Percentiles rank a stretch among this genome's conserved stretches.
Conservation (phyloP, 2,888 invertebrate species). For the Adelphocoris suturalis region DNA sequence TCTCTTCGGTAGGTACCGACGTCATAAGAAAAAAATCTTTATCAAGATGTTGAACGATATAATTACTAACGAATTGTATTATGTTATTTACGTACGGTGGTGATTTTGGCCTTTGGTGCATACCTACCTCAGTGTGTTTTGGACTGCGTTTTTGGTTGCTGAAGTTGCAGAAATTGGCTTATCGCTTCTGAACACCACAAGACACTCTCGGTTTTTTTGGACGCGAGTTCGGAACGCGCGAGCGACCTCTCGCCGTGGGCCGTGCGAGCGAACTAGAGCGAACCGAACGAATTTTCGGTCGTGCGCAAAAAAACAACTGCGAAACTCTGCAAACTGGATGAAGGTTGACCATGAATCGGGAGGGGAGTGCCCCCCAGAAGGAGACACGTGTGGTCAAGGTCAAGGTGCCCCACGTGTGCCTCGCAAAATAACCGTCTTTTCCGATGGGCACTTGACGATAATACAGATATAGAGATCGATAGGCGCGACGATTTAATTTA, state of each 20-base stretch:
- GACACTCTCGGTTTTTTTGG: neutral
- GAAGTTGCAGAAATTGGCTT: neutral
- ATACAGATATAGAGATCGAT: no score
- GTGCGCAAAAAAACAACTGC: neutral
- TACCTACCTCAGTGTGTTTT: neutral
- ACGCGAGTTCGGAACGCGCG: neutral
- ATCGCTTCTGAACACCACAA: neutral
- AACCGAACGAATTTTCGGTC: neutral
- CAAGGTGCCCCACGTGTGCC: constrained; percentile 55
- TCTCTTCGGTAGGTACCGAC: no score
- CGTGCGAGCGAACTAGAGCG: neutral
- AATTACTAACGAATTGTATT: no score
- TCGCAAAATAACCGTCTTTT: neutral
- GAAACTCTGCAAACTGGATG: constrained; percentile 48
- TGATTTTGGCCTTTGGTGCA: no score
- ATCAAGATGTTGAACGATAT: no score
- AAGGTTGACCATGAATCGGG: constrained; percentile 45
- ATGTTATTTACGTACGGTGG: no score
- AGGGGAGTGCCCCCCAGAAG: neutral
- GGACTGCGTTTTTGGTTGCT: neutral
- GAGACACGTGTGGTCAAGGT: constrained; percentile 70
- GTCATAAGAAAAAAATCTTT: no score
- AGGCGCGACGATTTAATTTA: no score
- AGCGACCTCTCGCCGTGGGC: neutral
- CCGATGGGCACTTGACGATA: no score